Percentiles rank a stretch among this genome's conserved stretches.
These are phyloP conservation scores for Rhynchopsitta pachyrhyncha DNA, from an alignment of 2,113 vertebrate genomes.

Conservation along the genomic window DNA sequence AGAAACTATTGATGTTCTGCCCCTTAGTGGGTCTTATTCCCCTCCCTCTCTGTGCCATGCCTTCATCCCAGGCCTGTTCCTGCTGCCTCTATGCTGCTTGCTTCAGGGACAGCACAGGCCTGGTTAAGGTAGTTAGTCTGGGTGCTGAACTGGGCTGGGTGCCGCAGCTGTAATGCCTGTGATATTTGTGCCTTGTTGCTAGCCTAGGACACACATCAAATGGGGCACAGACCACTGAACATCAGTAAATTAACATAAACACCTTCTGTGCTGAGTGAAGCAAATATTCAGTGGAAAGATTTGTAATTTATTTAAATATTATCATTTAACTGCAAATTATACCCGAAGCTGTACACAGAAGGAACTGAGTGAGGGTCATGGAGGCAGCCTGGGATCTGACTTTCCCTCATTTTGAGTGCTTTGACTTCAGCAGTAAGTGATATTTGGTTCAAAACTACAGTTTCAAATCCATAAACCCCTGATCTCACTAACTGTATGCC, in stretches of 20 bases:
- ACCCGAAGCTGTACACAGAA: neutral
- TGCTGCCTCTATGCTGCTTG: neutral
- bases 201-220: neutral
- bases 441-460: neutral
- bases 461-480: neutral
- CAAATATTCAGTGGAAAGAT: neutral
- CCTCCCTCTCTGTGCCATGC: neutral
- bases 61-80: neutral
- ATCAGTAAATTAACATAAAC: neutral
- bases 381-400: neutral
- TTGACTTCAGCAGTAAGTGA: neutral
- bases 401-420: neutral
- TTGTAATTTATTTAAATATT: neutral
- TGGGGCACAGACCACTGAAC: neutral
- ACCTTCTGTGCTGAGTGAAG: neutral
- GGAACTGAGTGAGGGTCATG: neutral
- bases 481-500: neutral
- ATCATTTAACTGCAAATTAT: neutral
- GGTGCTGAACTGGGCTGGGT: neutral
- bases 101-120: neutral
- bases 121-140: neutral
- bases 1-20: neutral
- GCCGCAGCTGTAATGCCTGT: accelerated
- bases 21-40: neutral
- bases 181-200: neutral